Evolutionary conservation across 1,140 invertebrate genomes (phyloP).

Genomic region (Platorchestia sp.): DNA sequence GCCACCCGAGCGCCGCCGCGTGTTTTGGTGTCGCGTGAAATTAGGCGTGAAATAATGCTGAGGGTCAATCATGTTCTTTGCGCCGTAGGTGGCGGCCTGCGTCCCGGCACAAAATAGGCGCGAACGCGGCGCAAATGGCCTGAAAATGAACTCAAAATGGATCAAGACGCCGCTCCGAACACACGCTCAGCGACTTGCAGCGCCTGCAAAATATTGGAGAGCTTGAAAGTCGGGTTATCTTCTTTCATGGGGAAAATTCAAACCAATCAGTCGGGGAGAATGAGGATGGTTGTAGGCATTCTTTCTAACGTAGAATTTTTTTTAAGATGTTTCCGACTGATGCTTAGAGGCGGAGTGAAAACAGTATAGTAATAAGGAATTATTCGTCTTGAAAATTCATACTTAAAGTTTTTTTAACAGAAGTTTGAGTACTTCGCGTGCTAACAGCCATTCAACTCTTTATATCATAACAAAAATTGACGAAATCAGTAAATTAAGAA

Average conservation of each 20-base stretch:
- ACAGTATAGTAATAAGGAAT: no score
- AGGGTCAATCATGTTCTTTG: constrained; percentile 17
- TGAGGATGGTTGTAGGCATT: no score
- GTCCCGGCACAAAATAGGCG: not conserved
- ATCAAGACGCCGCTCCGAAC: not conserved
- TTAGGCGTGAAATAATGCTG: constrained; percentile 33
- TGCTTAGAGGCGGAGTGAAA: no score
- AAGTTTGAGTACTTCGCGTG: no score
- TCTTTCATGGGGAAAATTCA: not conserved
- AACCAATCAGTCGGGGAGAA: not conserved
- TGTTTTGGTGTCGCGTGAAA: not conserved
- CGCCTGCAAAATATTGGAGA: not conserved
- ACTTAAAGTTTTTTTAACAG: no score
- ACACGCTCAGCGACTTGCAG: not conserved
- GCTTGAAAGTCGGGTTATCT: not conserved
- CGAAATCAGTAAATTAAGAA: no score
- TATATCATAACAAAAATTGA: no score
- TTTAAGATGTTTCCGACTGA: no score
- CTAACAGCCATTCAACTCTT: no score
- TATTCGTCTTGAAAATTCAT: no score
- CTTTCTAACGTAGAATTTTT: no score
- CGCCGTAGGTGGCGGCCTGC: not conserved
- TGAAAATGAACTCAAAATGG: constrained; percentile 46
- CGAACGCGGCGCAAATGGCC: constrained; percentile 12
- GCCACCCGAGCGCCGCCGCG: not conserved